Evolutionary conservation across 2,888 invertebrate genomes (phyloP).

Genomic region (Lepidocyrtoides sp.): DNA sequence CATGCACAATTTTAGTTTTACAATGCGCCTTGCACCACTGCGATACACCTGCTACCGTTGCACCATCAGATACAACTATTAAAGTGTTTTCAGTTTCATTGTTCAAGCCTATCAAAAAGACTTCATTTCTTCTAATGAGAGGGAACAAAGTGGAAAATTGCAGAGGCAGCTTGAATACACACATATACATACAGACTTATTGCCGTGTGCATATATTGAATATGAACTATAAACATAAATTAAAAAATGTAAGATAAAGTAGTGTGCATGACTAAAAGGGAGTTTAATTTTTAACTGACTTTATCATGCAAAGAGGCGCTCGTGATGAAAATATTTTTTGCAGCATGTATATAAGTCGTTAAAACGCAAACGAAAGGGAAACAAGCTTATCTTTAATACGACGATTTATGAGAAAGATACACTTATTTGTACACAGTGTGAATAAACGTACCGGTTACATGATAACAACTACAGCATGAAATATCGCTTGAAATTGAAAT

Average conservation of each 20-base stretch:
- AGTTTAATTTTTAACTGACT: constrained; percentile 3
- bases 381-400: not conserved
- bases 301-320: constrained; percentile 49
- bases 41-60: constrained; percentile 20
- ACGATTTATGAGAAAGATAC: constrained; percentile 46
- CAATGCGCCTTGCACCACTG: not conserved
- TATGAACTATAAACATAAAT: not conserved
- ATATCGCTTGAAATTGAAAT: not conserved
- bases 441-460: constrained; percentile 1
- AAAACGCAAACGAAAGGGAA: constrained; percentile 59
- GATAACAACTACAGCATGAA: not conserved
- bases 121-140: constrained; percentile 60
- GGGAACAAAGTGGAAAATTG: constrained; percentile 41
- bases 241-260: not conserved
- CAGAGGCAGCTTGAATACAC: too few relatives aligned
- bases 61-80: constrained; percentile 43
- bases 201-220: not conserved
- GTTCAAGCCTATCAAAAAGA: constrained; percentile 65
- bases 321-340: not conserved
- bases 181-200: too few relatives aligned
- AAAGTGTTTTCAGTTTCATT: constrained; percentile 73
- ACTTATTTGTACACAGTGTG: not conserved
- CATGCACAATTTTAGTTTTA: not conserved
- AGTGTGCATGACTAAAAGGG: not conserved
- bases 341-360: not conserved